phyloP scores from a whole-genome alignment of 2,113 vertebrate species.

The Ptychochromis oligacanthus region DNA sequence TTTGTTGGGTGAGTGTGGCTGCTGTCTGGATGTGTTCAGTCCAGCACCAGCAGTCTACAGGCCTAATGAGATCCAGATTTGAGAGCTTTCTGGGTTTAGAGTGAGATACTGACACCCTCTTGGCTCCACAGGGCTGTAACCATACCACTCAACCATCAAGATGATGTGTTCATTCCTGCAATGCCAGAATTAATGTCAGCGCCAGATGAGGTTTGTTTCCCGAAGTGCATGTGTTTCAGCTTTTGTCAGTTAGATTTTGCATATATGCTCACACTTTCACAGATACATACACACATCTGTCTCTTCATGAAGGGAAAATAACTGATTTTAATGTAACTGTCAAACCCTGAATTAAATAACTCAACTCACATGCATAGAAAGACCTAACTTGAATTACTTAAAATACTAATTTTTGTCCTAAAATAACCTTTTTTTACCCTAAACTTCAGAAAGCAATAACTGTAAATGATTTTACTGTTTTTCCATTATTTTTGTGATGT shows the following conservation, averaged over 20 bases:
- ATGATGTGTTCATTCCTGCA: constrained; percentile 36
- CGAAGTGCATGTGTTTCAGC: not conserved
- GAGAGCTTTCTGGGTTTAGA: constrained; percentile 38
- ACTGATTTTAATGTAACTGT: not conserved
- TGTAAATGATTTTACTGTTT: not conserved
- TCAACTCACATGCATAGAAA: not conserved
- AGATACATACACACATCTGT: not conserved
- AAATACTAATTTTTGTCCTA: not conserved
- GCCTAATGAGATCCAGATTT: constrained; percentile 75
- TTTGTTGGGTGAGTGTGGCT: constrained; percentile 53
- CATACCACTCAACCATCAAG: constrained; percentile 32
- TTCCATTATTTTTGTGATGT: no score
- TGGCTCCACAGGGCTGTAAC: constrained; percentile 45
- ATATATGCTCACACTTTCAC: constrained; percentile 9
- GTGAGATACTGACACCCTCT: constrained; percentile 52
- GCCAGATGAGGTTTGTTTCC: not conserved
- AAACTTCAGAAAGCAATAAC: not conserved
- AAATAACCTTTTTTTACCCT: not conserved
- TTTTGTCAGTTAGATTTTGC: constrained; percentile 35
- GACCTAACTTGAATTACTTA: not conserved
- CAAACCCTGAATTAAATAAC: not conserved
- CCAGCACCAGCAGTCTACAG: constrained; percentile 47
- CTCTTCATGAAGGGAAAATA: not conserved
- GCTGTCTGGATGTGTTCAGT: constrained; percentile 57
- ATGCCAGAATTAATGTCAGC: constrained; percentile 24